These are phyloP conservation scores for Brachyrhaphis roseni DNA, from an alignment of 2,797 vertebrate species.

Conservation along the genomic window DNA sequence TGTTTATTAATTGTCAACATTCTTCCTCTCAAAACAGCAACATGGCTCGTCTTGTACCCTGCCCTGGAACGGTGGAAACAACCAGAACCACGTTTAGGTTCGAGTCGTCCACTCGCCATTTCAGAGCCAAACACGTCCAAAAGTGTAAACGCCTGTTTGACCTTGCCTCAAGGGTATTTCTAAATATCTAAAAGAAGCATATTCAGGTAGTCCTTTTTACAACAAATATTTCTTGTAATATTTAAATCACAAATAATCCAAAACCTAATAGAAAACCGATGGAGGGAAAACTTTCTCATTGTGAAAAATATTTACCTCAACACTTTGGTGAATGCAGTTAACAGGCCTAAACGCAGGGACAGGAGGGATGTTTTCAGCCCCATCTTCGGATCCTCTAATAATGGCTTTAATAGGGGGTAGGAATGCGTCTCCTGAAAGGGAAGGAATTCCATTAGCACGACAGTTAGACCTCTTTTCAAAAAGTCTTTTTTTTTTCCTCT, in stretches of 20 bases:
- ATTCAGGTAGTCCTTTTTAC: constrained; percentile 10
- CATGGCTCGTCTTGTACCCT: constrained; percentile 45
- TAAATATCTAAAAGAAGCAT: constrained; percentile 41
- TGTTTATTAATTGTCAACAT: constrained; percentile 66
- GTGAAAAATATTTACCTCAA: constrained; percentile 85
- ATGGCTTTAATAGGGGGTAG: constrained; percentile 75
- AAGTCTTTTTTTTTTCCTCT: constrained; percentile 47
- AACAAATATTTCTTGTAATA: constrained; percentile 1
- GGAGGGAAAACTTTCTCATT: constrained; percentile 62
- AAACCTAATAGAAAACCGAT: constrained; percentile 51
- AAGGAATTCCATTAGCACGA: constrained; percentile 80
- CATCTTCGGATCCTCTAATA: constrained; percentile 84
- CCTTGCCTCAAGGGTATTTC: constrained; percentile 78
- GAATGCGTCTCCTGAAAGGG: constrained; percentile 79
- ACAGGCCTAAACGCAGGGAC: constrained; percentile 83
- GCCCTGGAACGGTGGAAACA: constrained; percentile 51
- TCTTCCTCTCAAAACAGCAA: constrained; percentile 70
- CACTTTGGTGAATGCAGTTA: constrained; percentile 81
- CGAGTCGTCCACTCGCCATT: constrained; percentile 57
- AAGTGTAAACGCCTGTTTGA: constrained; percentile 68
- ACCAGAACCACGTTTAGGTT: constrained; percentile 47
- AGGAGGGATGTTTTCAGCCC: constrained; percentile 81
- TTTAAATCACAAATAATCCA: constrained; percentile 27
- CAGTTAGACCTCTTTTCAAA: constrained; percentile 67
- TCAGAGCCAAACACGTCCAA: constrained; percentile 49